Percentiles rank a stretch among this genome's conserved stretches.
These are phyloP conservation scores for Antennarius maculatus DNA, from an alignment of 2,797 vertebrate species.

Conservation along the genomic window DNA sequence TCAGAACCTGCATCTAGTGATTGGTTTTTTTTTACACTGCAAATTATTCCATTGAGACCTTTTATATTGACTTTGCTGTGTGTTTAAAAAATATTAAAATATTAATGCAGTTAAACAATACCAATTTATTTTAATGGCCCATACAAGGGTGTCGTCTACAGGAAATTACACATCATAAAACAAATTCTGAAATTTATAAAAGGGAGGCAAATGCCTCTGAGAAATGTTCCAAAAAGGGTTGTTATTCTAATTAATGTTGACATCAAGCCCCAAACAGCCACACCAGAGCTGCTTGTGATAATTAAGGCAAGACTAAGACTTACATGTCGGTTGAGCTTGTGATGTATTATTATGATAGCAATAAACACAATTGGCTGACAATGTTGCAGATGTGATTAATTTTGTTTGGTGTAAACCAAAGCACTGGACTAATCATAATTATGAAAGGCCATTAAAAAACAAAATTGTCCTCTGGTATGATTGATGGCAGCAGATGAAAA, in stretches of 20 bases:
- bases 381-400: not conserved
- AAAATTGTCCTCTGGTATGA: not conserved
- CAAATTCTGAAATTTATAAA: not conserved
- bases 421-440: not conserved
- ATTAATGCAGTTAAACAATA: not conserved
- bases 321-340: too few species aligned
- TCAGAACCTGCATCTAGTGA: conserved; percentile 24
- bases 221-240: not conserved
- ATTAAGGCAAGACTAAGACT: not conserved
- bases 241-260: too few species aligned
- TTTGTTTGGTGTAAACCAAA: not conserved
- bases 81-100: not conserved
- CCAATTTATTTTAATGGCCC: not conserved
- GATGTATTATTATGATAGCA: not conserved
- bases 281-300: not conserved
- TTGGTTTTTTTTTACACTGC: not conserved
- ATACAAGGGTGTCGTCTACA: too few species aligned
- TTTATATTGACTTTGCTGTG: not conserved
- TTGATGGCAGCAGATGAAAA: not conserved
- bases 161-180: not conserved
- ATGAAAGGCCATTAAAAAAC: not conserved
- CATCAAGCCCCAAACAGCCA: too few species aligned
- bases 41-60: not conserved
- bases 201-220: not conserved
- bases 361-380: not conserved